Percentiles rank a stretch among this genome's conserved stretches.
These are phyloP conservation scores for Aspiorhynchus laticeps DNA, from an alignment of 2,113 vertebrate species.

Conservation along the genomic window DNA sequence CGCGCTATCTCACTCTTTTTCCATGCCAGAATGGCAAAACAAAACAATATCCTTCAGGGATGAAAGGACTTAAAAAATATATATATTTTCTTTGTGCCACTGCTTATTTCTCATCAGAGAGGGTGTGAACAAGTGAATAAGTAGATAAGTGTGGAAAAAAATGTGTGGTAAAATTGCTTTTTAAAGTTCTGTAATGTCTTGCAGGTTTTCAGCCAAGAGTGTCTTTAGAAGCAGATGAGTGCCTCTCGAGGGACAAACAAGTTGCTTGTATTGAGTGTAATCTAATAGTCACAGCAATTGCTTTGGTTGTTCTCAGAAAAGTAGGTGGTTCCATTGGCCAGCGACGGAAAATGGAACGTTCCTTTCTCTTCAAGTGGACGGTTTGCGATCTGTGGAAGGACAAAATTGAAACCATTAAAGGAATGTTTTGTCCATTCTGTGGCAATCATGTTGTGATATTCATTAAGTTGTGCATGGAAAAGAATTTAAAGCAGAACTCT, in stretches of 20 bases:
- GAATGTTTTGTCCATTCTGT: background rate
- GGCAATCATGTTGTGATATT: constrained; percentile 11
- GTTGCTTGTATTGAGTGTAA: constrained; percentile 7
- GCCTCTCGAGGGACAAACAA: constrained; percentile 23
- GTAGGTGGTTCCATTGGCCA: constrained; percentile 61
- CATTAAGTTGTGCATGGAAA: background rate
- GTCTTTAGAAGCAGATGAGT: constrained; percentile 11
- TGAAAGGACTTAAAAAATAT: constrained; percentile 20
- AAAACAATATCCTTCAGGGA: background rate
- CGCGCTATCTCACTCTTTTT: background rate
- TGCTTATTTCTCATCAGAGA: constrained; percentile 28
- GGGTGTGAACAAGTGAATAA: constrained; percentile 14
- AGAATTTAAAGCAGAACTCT: background rate
- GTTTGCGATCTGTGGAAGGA: constrained; percentile 65
- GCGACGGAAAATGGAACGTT: constrained; percentile 55
- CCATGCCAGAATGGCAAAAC: background rate
- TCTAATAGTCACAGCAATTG: constrained; percentile 46
- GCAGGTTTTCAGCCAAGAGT: constrained; percentile 29
- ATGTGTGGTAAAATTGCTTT: background rate
- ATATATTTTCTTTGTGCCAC: constrained; percentile 21
- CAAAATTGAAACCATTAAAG: background rate
- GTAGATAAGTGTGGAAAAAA: background rate
- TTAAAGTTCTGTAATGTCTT: background rate
- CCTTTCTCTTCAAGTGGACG: constrained; percentile 57
- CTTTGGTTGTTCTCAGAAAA: constrained; percentile 69